These are phyloP conservation scores for Catostomus latipinnis DNA, from an alignment of 2,797 vertebrate genomes.

Conservation along the genomic window DNA sequence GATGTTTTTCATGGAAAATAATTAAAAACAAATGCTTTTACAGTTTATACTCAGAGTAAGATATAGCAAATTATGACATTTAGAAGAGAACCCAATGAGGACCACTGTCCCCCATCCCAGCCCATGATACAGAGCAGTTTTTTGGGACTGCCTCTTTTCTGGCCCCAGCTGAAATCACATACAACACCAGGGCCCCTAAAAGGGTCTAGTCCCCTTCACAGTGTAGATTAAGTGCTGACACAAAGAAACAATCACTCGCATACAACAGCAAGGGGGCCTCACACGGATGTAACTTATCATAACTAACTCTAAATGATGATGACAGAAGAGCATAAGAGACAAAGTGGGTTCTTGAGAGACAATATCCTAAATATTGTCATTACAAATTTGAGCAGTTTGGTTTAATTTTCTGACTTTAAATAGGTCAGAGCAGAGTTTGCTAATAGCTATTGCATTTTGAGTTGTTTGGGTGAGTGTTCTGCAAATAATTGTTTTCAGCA, in stretches of 20 bases:
- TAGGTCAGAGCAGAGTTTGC: too few relatives aligned
- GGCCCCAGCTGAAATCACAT: constrained; percentile 8
- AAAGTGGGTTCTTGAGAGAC: neutral
- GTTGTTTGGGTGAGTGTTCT: too few relatives aligned
- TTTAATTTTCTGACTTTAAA: too few relatives aligned
- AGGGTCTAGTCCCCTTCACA: constrained; percentile 25
- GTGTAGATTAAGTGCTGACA: constrained; percentile 53
- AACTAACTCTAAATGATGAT: neutral
- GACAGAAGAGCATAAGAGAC: neutral
- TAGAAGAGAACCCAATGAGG: neutral
- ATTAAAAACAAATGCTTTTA: too few relatives aligned
- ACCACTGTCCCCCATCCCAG: constrained; percentile 22
- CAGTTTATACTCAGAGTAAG: too few relatives aligned
- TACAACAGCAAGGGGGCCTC: constrained; percentile 41
- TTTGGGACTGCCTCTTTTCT: constrained; percentile 13
- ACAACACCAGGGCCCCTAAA: constrained; percentile 39
- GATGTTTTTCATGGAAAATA: neutral
- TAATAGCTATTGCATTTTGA: too few relatives aligned
- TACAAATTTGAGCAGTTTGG: neutral
- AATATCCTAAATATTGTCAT: neutral
- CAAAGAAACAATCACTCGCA: constrained; percentile 46
- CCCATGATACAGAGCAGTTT: neutral
- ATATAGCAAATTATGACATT: neutral
- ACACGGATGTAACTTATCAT: constrained; percentile 29
- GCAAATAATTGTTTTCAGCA: neutral